Base-by-base conservation (phyloP, 1,140 invertebrate genomes). In the Sesamia nonagrioides region DNA sequence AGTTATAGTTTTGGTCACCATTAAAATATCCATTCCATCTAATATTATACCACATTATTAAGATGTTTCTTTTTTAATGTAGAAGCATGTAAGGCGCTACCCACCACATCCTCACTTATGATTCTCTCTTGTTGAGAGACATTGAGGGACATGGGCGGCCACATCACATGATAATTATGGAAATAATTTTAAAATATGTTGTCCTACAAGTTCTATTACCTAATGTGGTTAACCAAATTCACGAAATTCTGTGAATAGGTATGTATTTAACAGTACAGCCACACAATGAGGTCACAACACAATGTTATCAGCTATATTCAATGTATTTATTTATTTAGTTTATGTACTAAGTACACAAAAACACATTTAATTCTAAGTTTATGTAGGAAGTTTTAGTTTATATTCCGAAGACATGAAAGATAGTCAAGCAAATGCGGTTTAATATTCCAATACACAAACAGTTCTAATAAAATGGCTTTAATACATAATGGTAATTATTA, bases 161-260 rank as follows among this genome's bases (percentile, higher is more conserved):
- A 58, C 11, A 27, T n/a, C 45, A 50, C 3, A 13, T 45, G 42
- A 56, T 21, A 18, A 18, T 54, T 18, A 18, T 54, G 52, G 52
- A 21, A 17, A 54, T 9, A 7, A 54, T 58, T 27, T 17, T 35
- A 11, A 60, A 35, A 33, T 60, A 33, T 15, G 13, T 6, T 1
- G 27, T 27, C 27, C 27, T 56, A 11, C 42, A 50, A n/a, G 45
- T 50, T 50, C n/a, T 15, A 33, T 58, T 27, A 60, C 33, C 21
- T 58, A 2, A 15, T 58, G 56, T 58, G 56, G 56, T 58, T 27
- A 58, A 58, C 54, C 45, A 48, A 33, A 58, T 18, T 58, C 21
- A 33, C n/a, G n/a, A 33, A 5, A 33, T 6, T 27, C 11, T 33
- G 21, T 58, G 56, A 15, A 6, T 58, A 58, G 56, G 56, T 58